These are phyloP conservation scores for Glossosoma conforme DNA, from an alignment of 1,140 invertebrate species.

Conservation along the genomic window DNA sequence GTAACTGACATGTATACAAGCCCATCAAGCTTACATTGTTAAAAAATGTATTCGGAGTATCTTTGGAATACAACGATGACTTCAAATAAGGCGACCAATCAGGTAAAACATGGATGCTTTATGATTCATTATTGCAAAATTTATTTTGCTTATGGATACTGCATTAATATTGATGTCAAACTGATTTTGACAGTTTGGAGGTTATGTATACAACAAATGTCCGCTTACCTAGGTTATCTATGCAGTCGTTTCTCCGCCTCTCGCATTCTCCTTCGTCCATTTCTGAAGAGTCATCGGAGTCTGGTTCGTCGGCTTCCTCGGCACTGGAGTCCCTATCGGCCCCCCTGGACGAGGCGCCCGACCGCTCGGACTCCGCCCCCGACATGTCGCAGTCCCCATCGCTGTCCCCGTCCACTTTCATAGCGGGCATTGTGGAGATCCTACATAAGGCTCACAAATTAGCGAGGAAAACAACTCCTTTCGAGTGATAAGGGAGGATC, in stretches of 20 bases:
- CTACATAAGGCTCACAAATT: neutral
- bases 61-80: too few species aligned
- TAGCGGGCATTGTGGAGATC: constrained; percentile 43
- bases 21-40: too few species aligned
- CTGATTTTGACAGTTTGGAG: constrained; percentile 12
- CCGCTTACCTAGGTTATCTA: constrained; percentile 67
- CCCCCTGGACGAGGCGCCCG: constrained; percentile 55
- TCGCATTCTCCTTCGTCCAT: constrained; percentile 93
- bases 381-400: constrained; percentile 55
- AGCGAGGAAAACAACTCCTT: neutral
- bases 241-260: constrained; percentile 70
- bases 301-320: constrained; percentile 64
- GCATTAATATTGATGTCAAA: too few species aligned
- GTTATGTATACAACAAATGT: constrained; percentile 24
- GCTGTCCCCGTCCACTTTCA: constrained; percentile 54
- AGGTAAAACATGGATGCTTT: too few species aligned
- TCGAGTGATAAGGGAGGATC: neutral
- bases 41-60: too few species aligned
- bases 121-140: too few species aligned
- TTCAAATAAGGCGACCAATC: too few species aligned
- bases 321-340: constrained; percentile 65
- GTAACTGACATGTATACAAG: too few species aligned
- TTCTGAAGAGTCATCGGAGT: constrained; percentile 78
- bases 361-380: constrained; percentile 58
- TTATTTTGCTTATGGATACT: too few species aligned